Conservation (phyloP, 2,888 invertebrate species). For the Ochropleura plecta region DNA sequence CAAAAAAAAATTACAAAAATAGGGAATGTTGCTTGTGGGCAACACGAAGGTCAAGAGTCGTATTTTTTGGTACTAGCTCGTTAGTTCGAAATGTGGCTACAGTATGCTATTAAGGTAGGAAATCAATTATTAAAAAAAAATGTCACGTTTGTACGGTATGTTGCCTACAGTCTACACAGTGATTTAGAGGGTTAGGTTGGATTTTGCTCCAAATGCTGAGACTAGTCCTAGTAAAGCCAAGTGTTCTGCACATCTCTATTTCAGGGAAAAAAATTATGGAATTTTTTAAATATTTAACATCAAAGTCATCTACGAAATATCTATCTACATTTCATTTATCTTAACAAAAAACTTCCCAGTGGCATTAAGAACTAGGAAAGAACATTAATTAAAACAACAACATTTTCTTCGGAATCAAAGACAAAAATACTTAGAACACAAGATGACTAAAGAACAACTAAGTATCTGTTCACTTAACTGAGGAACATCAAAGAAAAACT, state of each 20-base stretch:
- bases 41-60: no score
- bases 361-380: background rate
- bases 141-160: no score
- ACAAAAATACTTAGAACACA: conserved; percentile 4
- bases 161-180: no score
- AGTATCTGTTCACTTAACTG: conserved; percentile 28
- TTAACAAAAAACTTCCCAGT: no score
- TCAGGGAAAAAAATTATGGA: background rate
- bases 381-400: conserved; percentile 34
- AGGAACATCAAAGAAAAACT: conserved; percentile 26
- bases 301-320: no score
- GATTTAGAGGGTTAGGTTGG: background rate
- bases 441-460: conserved; percentile 8
- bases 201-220: background rate
- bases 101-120: no score
- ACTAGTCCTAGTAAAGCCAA: background rate
- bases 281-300: no score
- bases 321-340: background rate
- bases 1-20: no score
- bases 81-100: no score
- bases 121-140: no score
- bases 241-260: background rate
- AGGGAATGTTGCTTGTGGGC: no score
- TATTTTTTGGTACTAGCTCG: no score
- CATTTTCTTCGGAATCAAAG: conserved; percentile 14